Base-by-base conservation (phyloP, 2,113 vertebrate species). In the Zosterops lateralis region DNA sequence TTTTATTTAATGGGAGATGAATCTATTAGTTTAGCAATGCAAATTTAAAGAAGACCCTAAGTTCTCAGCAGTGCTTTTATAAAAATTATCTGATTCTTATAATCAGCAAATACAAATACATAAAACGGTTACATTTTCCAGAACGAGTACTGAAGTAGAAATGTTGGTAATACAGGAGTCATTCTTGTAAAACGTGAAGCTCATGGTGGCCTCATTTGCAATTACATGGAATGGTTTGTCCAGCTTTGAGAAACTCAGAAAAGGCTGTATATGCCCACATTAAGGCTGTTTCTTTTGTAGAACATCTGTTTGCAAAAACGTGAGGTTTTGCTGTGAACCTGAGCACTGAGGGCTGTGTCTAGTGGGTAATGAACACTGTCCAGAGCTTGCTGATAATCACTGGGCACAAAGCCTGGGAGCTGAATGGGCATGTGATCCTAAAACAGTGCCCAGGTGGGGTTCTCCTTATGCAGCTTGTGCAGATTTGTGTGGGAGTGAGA, bases 21-120 rank as follows among this genome's bases (percentile, higher is more conserved):
- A 96, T 95, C 65, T 97, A 96, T 94, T 86, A 95, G 82, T 96
- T 97, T 94, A 96, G 93, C 94, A 92, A 73, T 96, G 36, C 84
- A 96, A 48, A 95, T 89, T 82, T 95, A 94, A 96, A 74, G 77
- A 90, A 48, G 42, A 74, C 50, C n/a, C 92, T 93, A 71, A 84
- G 64, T 90, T 92, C 79, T 93, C 66, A 78, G 81, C 31, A 68
- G 14, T 70, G 53, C 64, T 93, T 93, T 81, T 60, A 29, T 92
- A 92, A 84, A 92, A 85, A 20, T n/a, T 7, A 31, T 29, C 22
- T 42, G 68, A 57, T 91, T 94, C 42, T 87, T 85, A 22, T 83
- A 84, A 70, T 74, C 60, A 76, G 40, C 1, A 1, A 58, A 81
- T n/a, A 38, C 29, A 74, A 71, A 71, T 45, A 9, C 22, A 20